Conservation (phyloP, 2,888 invertebrate species). For the Melieria picta region DNA sequence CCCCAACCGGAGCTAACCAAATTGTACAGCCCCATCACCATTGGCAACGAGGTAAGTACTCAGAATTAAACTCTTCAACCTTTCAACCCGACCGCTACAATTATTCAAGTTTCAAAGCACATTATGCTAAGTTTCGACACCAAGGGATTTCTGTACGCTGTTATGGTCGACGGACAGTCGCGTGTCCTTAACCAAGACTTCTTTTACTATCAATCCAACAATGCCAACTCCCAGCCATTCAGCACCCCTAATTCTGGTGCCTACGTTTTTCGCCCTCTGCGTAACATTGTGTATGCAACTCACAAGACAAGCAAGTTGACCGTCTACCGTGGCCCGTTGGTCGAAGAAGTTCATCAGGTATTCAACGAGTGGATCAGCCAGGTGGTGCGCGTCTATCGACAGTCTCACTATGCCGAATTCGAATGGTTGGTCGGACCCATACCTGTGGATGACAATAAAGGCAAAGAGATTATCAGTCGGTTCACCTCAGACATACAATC, state of each 20-base stretch:
- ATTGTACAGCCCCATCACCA: constrained; percentile 49
- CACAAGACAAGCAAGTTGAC: constrained; percentile 46
- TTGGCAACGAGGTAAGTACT: constrained; percentile 65
- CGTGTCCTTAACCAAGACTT: constrained; percentile 71
- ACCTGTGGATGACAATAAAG: constrained; percentile 72
- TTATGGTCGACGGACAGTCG: constrained; percentile 66
- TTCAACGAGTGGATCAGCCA: constrained; percentile 80
- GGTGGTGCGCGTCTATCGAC: constrained; percentile 74
- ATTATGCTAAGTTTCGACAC: constrained; percentile 67
- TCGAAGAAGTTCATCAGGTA: constrained; percentile 72
- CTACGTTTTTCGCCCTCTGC: constrained; percentile 85
- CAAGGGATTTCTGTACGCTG: constrained; percentile 71
- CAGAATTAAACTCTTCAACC: neutral
- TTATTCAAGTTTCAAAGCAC: constrained; percentile 41
- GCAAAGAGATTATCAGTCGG: constrained; percentile 84
- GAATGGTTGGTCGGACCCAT: constrained; percentile 85
- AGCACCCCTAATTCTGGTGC: constrained; percentile 92
- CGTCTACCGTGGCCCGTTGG: constrained; percentile 69
- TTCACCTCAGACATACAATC: constrained; percentile 76
- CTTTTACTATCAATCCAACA: constrained; percentile 76
- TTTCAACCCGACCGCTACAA: neutral
- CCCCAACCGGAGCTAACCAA: constrained; percentile 47
- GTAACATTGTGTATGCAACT: constrained; percentile 43
- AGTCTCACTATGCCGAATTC: constrained; percentile 72
- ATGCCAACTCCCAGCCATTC: constrained; percentile 72